Evolutionary conservation across 2,888 invertebrate species (phyloP), one percentile per base, ranked within the genome.

Genomic region (Drosophila pseudotakahashii): DNA sequence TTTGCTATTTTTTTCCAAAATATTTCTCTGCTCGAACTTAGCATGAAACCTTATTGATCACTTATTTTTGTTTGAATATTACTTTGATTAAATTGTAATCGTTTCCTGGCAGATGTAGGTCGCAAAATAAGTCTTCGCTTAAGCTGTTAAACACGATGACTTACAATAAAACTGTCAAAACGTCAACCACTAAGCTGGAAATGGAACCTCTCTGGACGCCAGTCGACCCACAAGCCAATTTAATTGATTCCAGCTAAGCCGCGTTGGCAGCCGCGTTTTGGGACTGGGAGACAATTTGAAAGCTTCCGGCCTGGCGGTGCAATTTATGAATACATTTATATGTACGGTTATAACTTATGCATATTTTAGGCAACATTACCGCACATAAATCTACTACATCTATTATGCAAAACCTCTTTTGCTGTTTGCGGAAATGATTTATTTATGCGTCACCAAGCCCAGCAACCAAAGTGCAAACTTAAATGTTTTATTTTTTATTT

Each of bases 141-240:
- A 47, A 47, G 45, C 68, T 51, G 36, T 37, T 32, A 48, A 37
- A 44, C 34, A 13, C 16, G 39, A 41, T 51, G 45, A 26, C 44
- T 69, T 57, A 73, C 83, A 83, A 78, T 83, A 83, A 81, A 80
- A 81, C 68, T 78, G 83, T 83, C 83, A 83, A 78, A 68, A 76
- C 75, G 81, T 83, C 81, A 78, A 63, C 81, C 79, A 66, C 71
- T 70, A 71, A 71, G 71, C 71, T 53, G 52, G 41, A 59, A 51
- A 55, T 51, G 54, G 51, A 53, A 41, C 19, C 58, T 26, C 34
- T 13, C 32, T 42, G 62, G 47, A 32, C 47, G 23, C 5, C 34
- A 30, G 53, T 37, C 37, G 69, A 74, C 73, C 78, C 75, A 42
- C 71, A 75, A 74, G 69, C 71, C 63, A 53, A 63, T 73, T 78